phyloP scores from a whole-genome alignment of 2,888 invertebrate species.

The Sarcophaga caerulescens region DNA sequence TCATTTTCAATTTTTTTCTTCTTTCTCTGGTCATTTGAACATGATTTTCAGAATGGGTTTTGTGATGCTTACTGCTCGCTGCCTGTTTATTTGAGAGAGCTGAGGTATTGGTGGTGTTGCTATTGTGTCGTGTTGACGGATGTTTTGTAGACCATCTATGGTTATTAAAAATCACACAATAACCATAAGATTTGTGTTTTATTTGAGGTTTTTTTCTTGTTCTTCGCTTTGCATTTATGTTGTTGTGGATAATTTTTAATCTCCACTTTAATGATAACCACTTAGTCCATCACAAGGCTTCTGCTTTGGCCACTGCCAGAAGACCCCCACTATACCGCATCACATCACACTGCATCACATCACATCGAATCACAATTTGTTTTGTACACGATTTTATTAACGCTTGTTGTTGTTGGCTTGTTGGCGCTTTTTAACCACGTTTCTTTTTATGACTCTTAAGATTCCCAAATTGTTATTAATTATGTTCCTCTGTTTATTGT shows the following conservation, averaged over 20 bases:
- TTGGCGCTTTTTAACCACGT: constrained; percentile 20
- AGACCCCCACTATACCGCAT: not conserved
- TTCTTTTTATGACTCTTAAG: constrained; percentile 6
- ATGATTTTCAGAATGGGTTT: constrained; percentile 5
- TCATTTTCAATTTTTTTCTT: constrained; percentile 22
- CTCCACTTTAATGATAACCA: constrained; percentile 58
- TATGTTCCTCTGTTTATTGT: constrained; percentile 31
- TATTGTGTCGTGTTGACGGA: constrained; percentile 58
- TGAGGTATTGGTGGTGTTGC: not conserved
- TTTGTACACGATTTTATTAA: constrained; percentile 50
- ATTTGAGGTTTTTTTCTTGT: not conserved
- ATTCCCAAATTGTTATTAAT: constrained; percentile 60
- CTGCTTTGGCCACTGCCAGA: constrained; percentile 1
- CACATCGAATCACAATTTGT: not conserved
- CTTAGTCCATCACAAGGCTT: constrained; percentile 59
- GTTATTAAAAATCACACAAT: constrained; percentile 61
- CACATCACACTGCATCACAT: too few species aligned
- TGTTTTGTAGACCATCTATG: constrained; percentile 35
- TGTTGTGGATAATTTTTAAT: constrained; percentile 55
- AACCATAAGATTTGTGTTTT: constrained; percentile 49
- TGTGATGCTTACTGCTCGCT: constrained; percentile 25
- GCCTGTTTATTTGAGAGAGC: not conserved
- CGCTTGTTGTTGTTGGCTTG: constrained; percentile 52
- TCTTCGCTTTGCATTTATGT: not conserved
- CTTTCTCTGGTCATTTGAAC: constrained; percentile 35